Base-by-base conservation (phyloP, 2,888 invertebrate genomes). In the Noctua pronuba region DNA sequence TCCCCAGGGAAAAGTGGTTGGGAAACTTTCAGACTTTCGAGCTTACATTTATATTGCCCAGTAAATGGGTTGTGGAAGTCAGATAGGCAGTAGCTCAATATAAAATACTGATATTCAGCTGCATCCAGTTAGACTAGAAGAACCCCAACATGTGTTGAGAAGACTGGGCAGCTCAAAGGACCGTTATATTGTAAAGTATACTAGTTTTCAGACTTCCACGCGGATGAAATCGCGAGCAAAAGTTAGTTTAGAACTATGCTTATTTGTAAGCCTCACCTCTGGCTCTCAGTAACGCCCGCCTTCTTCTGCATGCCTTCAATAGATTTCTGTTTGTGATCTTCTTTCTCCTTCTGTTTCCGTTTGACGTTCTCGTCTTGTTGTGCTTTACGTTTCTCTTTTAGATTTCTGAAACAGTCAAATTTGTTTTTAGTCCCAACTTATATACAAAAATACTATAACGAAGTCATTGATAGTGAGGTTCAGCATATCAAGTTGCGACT, bases 311-410 rank as follows among this genome's bases (percentile, higher is more conserved):
- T 98, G 6, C 98, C 98, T 83, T 97, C 97, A 11, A 98, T 90
- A 1, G 98, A 97, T 87, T 97, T 98, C 91, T 97, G 97, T 92
- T 98, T 98, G 38, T 97, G 95, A 71, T 97, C 97, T 88, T 98
- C 97, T 92, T 97, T 98, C 77, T 97, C 95, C 44, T 95, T 94
- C 90, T 98, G 97, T 89, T 98, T 98, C 60, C 97, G 97, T 88
- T 97, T 97, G 71, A 97, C 97, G 91, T 98, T 98, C 84, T 97
- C 97, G 72, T 98, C 97, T 92, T 99, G 99, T 79, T 97, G 95
- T 79, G 97, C 97, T 90, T 98, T 98, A 31, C 98, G 97, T 87
- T 98, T 97, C 89, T 98, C 98, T 94, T 99, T 99, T 65, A 98
- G 93, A 90, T 97, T 97, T 89, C 98, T 98, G 88, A 82, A 88